A percentile compares a stretch with the other conserved stretches of the same genome.
phyloP scores from a whole-genome alignment of 2,113 vertebrate genomes.

The Psilopogon haemacephalus region DNA sequence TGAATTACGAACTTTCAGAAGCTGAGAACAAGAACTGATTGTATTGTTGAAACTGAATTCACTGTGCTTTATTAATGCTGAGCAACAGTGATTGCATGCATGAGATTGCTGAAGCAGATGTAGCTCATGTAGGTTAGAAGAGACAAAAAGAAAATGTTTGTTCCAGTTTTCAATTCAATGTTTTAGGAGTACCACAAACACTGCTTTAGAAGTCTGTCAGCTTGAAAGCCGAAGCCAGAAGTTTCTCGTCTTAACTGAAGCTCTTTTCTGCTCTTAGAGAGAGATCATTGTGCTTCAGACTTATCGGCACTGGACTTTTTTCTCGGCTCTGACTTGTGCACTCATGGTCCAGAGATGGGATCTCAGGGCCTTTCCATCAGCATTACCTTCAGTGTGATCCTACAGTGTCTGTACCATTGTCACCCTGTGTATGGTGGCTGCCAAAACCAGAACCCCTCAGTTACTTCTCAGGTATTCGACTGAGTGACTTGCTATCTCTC shows the following conservation, averaged over 20 bases:
- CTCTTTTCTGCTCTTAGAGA: not conserved
- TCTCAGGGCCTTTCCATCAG: not conserved
- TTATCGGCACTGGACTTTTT: not conserved
- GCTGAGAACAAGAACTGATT: slow-evolving; percentile 66
- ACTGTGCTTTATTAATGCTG: slow-evolving; percentile 42
- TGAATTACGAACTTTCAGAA: slow-evolving; percentile 72
- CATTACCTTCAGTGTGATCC: no score
- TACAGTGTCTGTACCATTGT: rapidly evolving
- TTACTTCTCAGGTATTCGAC: not conserved
- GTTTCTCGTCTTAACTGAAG: not conserved
- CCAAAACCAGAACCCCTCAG: rapidly evolving
- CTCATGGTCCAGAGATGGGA: rapidly evolving
- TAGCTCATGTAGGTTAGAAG: not conserved
- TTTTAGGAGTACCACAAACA: not conserved
- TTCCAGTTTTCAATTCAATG: not conserved
- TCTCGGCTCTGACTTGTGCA: not conserved
- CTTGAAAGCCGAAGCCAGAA: not conserved
- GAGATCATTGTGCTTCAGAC: not conserved
- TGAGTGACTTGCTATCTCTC: not conserved
- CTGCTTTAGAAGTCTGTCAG: not conserved
- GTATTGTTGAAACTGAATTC: slow-evolving; percentile 37
- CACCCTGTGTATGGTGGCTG: not conserved
- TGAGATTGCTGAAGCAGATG: slow-evolving; percentile 33
- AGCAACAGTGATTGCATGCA: not conserved
- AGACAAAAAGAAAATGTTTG: not conserved